phyloP scores from a whole-genome alignment of 1,140 invertebrate species.

The Eumeta japonica region DNA sequence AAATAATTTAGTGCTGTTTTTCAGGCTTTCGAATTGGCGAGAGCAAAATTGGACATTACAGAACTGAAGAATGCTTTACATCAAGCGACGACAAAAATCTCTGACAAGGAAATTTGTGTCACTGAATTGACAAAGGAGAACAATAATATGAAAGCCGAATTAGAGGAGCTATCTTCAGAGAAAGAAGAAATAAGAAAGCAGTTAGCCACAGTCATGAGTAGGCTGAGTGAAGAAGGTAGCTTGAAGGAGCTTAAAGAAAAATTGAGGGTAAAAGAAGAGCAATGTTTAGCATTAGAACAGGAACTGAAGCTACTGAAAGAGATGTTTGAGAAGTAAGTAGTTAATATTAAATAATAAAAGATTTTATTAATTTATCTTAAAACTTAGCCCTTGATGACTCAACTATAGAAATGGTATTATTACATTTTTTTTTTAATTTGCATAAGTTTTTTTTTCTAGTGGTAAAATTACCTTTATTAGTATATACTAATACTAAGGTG shows the following conservation, averaged over 20 bases:
- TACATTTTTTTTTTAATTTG: no score
- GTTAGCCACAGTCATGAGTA: conserved; percentile 4
- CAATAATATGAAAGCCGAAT: conserved; percentile 37
- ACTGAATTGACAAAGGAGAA: conserved; percentile 57
- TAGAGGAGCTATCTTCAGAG: conserved; percentile 14
- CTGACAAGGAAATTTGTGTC: conserved; percentile 58
- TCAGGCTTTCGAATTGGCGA: conserved; percentile 50
- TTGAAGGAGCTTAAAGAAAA: conserved; percentile 12
- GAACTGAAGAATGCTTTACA: conserved; percentile 33
- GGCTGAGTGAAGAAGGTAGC: conserved; percentile 15
- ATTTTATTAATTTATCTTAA: not conserved
- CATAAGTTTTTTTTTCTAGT: no score
- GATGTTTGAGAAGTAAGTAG: conserved; percentile 29
- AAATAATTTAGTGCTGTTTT: conserved; percentile 2
- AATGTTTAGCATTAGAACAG: conserved; percentile 34
- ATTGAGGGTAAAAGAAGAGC: conserved; percentile 23
- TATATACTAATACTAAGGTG: no score
- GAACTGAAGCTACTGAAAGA: conserved; percentile 38
- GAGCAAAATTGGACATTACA: conserved; percentile 47
- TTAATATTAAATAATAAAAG: not conserved
- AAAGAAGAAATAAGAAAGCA: not conserved
- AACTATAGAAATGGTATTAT: no score
- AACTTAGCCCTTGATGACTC: no score
- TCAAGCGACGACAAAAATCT: conserved; percentile 19
- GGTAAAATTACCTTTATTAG: no score